Percentiles rank a stretch among this genome's conserved stretches.
Evolutionary conservation across 2,113 vertebrate species (phyloP).

Genomic region (Esox niger): DNA sequence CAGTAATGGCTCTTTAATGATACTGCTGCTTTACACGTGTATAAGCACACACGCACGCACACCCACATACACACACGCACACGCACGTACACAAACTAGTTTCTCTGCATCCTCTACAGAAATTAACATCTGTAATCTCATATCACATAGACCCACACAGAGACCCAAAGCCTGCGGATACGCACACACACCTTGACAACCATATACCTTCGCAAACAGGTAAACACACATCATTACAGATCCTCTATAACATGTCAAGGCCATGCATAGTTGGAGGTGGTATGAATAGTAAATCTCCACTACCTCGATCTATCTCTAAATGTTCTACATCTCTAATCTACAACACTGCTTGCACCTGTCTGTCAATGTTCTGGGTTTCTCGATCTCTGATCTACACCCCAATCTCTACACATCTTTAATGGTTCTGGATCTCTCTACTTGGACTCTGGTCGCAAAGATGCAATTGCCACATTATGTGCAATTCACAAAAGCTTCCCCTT

Average conservation of each 20-base stretch:
- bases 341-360: too few relatives aligned
- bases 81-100: conserved; percentile 5
- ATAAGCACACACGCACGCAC: conserved; percentile 11
- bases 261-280: conserved; percentile 10
- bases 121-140: conserved; percentile 50
- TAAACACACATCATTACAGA: background rate
- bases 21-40: conserved; percentile 27
- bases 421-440: too few relatives aligned
- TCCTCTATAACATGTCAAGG: background rate
- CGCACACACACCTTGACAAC: background rate
- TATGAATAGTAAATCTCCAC: conserved; percentile 7
- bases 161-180: conserved; percentile 25
- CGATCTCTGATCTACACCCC: too few relatives aligned
- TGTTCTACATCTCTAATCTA: too few relatives aligned
- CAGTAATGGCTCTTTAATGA: conserved; percentile 56
- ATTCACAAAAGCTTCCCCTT: too few relatives aligned
- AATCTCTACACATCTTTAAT: too few relatives aligned
- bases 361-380: too few relatives aligned
- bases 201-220: background rate
- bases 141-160: conserved; percentile 22
- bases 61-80: background rate
- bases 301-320: too few relatives aligned
- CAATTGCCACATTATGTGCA: too few relatives aligned
- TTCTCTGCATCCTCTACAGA: conserved; percentile 24
- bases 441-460: too few relatives aligned